A percentile compares a stretch with the other conserved stretches of the same genome.
phyloP scores from a whole-genome alignment of 1,140 invertebrate species.

The Galendromus occidentalis region DNA sequence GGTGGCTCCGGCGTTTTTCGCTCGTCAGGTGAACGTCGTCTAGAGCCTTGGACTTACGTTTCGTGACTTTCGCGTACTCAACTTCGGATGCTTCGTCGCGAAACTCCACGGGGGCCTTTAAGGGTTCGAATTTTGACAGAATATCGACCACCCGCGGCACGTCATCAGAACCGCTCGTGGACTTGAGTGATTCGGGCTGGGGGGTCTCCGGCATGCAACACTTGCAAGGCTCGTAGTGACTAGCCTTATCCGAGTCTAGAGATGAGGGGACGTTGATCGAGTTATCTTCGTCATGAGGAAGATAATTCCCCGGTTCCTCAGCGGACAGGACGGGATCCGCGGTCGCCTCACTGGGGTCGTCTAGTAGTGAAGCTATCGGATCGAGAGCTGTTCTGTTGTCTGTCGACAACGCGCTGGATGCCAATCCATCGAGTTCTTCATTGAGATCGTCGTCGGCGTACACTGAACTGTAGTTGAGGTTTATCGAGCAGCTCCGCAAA shows the following conservation, averaged over 20 bases:
- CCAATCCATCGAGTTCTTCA: background rate
- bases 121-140: background rate
- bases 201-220: background rate
- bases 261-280: background rate
- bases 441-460: background rate
- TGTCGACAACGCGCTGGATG: background rate
- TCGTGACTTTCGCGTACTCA: background rate
- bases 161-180: background rate
- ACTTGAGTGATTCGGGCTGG: background rate
- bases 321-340: background rate
- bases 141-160: background rate
- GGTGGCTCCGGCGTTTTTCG: background rate
- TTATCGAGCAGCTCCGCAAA: background rate
- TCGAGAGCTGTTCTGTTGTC: too few relatives aligned
- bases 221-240: background rate
- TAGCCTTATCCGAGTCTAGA: background rate
- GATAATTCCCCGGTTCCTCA: background rate
- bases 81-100: background rate
- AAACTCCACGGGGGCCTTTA: background rate
- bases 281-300: background rate
- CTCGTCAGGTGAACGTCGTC: background rate
- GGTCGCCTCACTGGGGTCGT: background rate
- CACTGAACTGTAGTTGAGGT: constrained; percentile 7
- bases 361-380: too few relatives aligned
- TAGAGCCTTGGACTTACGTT: background rate